Conservation (phyloP, 2,797 vertebrate genomes). For the Linurgus olivaceus region DNA sequence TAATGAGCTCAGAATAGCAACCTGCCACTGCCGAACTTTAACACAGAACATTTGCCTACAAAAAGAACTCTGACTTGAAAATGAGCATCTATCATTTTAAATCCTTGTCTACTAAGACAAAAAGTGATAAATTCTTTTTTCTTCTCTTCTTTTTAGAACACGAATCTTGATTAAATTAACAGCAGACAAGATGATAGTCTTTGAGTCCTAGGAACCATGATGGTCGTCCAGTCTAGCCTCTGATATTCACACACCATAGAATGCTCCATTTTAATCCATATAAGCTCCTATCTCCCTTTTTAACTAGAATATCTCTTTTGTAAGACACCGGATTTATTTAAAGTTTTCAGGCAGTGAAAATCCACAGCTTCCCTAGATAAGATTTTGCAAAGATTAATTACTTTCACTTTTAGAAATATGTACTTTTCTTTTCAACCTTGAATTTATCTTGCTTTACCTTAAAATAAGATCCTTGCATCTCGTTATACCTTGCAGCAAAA, state of each 20-base stretch:
- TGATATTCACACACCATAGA: neutral
- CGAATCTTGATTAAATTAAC: neutral
- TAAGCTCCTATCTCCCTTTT: neutral
- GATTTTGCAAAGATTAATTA: slow-evolving; percentile 40
- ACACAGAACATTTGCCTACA: neutral
- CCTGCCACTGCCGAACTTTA: neutral
- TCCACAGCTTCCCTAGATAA: neutral
- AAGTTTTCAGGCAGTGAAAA: neutral
- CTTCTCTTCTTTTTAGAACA: neutral
- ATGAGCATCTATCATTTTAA: neutral
- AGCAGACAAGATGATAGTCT: neutral
- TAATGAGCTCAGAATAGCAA: neutral
- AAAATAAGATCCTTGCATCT: neutral
- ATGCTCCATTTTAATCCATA: neutral
- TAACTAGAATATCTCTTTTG: neutral
- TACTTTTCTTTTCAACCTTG: slow-evolving; percentile 9
- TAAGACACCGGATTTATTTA: neutral
- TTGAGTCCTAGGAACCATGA: neutral
- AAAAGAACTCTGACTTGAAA: neutral
- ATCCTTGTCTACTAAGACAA: neutral
- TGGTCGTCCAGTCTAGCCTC: neutral
- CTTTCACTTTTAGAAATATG: neutral
- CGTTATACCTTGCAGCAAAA: neutral
- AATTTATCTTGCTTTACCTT: slow-evolving; percentile 28
- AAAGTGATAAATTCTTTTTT: neutral